These are phyloP conservation scores for Aviceda subcristata DNA, from an alignment of 2,113 vertebrate species.

Conservation along the genomic window DNA sequence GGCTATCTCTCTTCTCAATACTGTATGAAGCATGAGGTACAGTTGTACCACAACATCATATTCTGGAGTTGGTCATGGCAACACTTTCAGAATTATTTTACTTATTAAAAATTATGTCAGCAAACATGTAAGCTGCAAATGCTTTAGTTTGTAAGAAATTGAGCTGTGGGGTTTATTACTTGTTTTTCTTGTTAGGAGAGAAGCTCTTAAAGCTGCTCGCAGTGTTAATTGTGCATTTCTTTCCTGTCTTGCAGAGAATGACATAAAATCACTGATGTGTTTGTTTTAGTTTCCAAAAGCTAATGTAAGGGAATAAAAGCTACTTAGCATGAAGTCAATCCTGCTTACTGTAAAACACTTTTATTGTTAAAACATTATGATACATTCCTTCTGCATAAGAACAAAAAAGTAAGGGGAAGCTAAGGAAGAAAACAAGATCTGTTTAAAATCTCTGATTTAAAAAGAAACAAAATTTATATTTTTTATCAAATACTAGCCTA, in stretches of 20 bases:
- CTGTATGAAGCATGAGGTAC: background rate
- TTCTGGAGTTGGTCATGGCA: background rate
- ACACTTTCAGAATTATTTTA: background rate
- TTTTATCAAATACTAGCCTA: background rate
- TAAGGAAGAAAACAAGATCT: background rate
- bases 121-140: conserved; percentile 16
- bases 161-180: conserved; percentile 33
- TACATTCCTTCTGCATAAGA: background rate
- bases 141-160: conserved; percentile 12
- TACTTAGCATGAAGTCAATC: conserved; percentile 65
- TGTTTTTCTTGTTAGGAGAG: conserved; percentile 40
- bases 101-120: conserved; percentile 8
- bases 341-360: conserved; percentile 25
- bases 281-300: conserved; percentile 69
- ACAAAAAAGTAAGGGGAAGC: background rate
- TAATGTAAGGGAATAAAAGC: conserved; percentile 72
- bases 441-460: background rate
- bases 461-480: background rate
- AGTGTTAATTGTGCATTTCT: conserved; percentile 65
- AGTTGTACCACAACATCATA: background rate
- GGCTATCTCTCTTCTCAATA: background rate
- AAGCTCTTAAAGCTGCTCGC: conserved; percentile 52
- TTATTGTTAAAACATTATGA: conserved; percentile 34
- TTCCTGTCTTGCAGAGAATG: conserved; percentile 58
- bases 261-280: conserved; percentile 74